A percentile compares a stretch with the other conserved stretches of the same genome.
Conservation (phyloP, 2,797 vertebrate species). For the Coregonus suidteri region DNA sequence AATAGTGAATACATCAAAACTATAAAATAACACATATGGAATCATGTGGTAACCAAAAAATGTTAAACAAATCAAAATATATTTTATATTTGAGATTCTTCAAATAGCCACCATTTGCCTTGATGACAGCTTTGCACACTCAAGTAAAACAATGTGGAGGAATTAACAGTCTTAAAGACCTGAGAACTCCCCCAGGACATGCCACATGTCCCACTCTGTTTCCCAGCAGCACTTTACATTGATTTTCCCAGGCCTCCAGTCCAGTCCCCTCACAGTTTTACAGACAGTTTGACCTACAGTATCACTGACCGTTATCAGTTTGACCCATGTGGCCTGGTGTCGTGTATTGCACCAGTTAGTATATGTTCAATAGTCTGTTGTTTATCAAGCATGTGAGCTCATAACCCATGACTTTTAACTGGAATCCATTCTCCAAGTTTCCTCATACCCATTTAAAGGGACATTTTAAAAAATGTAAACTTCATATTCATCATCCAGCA, state of each 20-base stretch:
- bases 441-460: neutral
- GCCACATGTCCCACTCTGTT: slow-evolving; percentile 50
- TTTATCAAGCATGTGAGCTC: slow-evolving; percentile 40
- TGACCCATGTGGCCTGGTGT: slow-evolving; percentile 28
- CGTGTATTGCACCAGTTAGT: neutral
- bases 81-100: too few relatives aligned
- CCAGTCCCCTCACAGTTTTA: slow-evolving; percentile 64
- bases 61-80: too few relatives aligned
- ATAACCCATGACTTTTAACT: slow-evolving; percentile 19
- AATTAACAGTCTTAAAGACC: slow-evolving; percentile 28
- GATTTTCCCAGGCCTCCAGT: slow-evolving; percentile 76
- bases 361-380: slow-evolving; percentile 24
- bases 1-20: too few relatives aligned
- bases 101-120: too few relatives aligned
- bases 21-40: too few relatives aligned
- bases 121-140: too few relatives aligned
- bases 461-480: too few relatives aligned
- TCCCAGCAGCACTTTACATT: slow-evolving; percentile 61
- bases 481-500: too few relatives aligned
- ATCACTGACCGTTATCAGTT: slow-evolving; percentile 27
- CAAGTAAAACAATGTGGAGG: slow-evolving; percentile 48
- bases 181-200: slow-evolving; percentile 34
- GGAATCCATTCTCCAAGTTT: slow-evolving; percentile 29
- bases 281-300: slow-evolving; percentile 62
- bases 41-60: too few relatives aligned